Evolutionary conservation across 2,797 vertebrate species (phyloP), one percentile per base, ranked within the genome.

Genomic region (Pteronotus mesoamericanus): DNA sequence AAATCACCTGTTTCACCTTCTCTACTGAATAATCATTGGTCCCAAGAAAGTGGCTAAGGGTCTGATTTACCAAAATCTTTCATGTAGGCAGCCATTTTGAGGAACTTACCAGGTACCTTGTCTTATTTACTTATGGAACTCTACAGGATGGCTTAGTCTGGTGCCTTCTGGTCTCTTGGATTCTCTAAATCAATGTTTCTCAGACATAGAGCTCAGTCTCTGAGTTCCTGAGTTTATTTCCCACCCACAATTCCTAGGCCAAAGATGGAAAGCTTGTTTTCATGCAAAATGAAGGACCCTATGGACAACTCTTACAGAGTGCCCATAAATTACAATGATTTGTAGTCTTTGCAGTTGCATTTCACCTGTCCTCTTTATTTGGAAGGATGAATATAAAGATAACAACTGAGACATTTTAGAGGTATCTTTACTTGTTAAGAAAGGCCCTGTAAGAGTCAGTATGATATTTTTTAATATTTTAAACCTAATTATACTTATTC

Each of bases 361-460:
- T 93, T 85, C 21, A 89, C 74, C 86, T 93, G 83, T 51, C 29
- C 29, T 59, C 57, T 85, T 92, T 61, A 71, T 89, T 64, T 89
- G 34, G 91, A 96, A 75, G 32, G 6, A 48, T 57, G n/a, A 61
- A 51, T 59, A 64, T 69, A 78, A 59, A 51, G 18, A 74, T n/a
- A 94, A 21, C 24, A 68, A 39, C 21, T 37, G 16, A 93, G 21
- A 83, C 11, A 93, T 88, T 95, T 86, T 32, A 71, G n/a, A 79
- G 9, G 1, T 79, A 2, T 88, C 21, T 82, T 86, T 77, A 29
- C 82, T 44, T 78, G 68, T 75, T 87, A 94, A 84, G 3, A 64
- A 82, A 87, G 3, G 66, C 5, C 21, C 44, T 46, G 72, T 86
- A 21, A 55, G 7, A 78, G 69, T 75, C 39, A 61, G 8, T 48